Evolutionary conservation across 1,140 invertebrate species (phyloP).

Genomic region (Drosophila varians): DNA sequence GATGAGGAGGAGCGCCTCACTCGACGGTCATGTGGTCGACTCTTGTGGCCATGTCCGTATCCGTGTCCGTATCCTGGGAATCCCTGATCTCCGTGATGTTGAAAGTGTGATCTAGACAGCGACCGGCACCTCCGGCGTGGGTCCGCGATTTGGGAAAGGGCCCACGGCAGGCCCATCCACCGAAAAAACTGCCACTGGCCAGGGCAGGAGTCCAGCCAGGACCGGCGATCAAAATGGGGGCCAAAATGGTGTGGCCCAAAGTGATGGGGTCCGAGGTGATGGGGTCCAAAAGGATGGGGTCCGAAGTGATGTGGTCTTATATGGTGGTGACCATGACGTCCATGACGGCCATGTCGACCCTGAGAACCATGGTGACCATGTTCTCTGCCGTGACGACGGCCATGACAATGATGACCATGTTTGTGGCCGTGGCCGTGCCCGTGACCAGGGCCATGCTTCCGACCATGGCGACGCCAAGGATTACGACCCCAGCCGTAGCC

Average conservation of each 20-base stretch:
- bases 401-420: conserved; percentile 18
- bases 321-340: conserved; percentile 2
- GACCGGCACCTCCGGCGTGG: conserved; percentile 25
- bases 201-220: conserved; percentile 23
- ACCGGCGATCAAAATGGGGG: conserved; percentile 6
- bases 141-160: conserved; percentile 36
- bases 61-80: conserved; percentile 17
- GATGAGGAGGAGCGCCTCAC: conserved; percentile 32
- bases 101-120: conserved; percentile 26
- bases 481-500: conserved; percentile 27
- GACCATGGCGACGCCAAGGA: conserved; percentile 32
- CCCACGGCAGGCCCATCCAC: conserved; percentile 59
- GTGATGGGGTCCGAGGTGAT: conserved; percentile 29
- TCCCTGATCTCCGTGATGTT: conserved; percentile 36
- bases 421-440: conserved; percentile 25
- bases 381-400: conserved; percentile 11
- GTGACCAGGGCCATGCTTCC: conserved; percentile 28
- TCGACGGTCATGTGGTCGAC: conserved; percentile 49
- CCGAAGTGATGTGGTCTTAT: conserved; percentile 38
- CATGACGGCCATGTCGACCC: background rate
- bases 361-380: conserved; percentile 7
- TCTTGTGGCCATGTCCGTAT: conserved; percentile 55
- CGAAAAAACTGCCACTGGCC: conserved; percentile 64
- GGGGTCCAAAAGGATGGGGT: conserved; percentile 19
- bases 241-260: conserved; percentile 13